Base-by-base conservation (phyloP, 2,888 invertebrate species). In the Drosophila atripex region DNA sequence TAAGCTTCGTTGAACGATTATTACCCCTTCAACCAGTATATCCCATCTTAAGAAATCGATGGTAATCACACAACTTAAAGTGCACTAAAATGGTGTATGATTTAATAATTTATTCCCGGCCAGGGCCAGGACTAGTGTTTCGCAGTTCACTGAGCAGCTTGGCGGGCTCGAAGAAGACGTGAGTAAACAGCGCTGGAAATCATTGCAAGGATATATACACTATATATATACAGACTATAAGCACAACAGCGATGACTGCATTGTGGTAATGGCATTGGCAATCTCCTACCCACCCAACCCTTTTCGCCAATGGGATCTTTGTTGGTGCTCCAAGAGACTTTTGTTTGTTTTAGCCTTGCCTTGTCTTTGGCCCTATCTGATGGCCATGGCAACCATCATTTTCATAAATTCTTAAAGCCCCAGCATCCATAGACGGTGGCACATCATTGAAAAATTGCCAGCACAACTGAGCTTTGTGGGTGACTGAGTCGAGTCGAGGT, bases 61-160 rank as follows among this genome's bases (percentile, higher is more conserved):
- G 47, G 23, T 28, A 55, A 55, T 41, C 16, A n/a, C 45, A 5
- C 9, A 18, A 21, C 57, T 80, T 76, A 76, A 60, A 55, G 54
- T 46, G 18, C 76, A 63, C 76, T 80, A 76, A 73, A 77, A 78
- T 70, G 59, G 71, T 74, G 63, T 65, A 84, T 84, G 85, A 84
- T 82, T 82, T 82, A 84, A 82, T 82, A 84, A 82, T 84, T 80
- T 82, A 84, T 82, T 84, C 85, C 82, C 65, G 79, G 75, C 80
- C 71, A 80, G 77, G 73, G 77, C 72, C 84, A 71, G 68, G 73
- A 68, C 55, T 66, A 39, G 53, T 49, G 16, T 69, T 66, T 60
- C 57, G 66, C 59, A 71, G 77, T 75, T 82, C 78, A 80, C 71
- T 80, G 80, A 73, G 71, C 52, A 53, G 65, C 75, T 70, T 58